Evolutionary conservation across 2,888 invertebrate species (phyloP).

Genomic region (Drosophila koepferae): DNA sequence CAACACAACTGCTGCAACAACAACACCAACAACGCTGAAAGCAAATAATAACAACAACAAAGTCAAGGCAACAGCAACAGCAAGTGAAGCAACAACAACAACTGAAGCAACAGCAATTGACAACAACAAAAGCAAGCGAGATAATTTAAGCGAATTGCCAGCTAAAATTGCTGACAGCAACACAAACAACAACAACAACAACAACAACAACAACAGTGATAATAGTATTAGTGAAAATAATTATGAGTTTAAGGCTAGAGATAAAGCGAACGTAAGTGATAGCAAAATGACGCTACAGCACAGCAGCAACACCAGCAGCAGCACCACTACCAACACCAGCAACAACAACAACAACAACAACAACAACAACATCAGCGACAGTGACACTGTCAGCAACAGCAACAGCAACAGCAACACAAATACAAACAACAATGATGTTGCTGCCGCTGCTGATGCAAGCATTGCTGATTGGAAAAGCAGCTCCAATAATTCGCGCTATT

Average conservation of each 20-base stretch:
- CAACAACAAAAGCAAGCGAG: conserved; percentile 49
- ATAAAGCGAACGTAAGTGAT: conserved; percentile 78
- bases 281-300: conserved; percentile 81
- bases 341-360: conserved; percentile 1
- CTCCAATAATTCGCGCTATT: conserved; percentile 90
- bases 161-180: conserved; percentile 41
- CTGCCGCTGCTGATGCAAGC: conserved; percentile 31
- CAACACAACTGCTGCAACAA: conserved; percentile 47
- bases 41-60: conserved; percentile 47
- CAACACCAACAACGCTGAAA: conserved; percentile 57
- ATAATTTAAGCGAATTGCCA: conserved; percentile 54
- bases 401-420: conserved; percentile 8
- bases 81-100: conserved; percentile 47
- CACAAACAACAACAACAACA: conserved; percentile 65
- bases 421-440: conserved; percentile 7
- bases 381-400: conserved; percentile 8
- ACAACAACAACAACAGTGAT: conserved; percentile 79
- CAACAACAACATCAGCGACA: conserved; percentile 13
- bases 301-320: conserved; percentile 26
- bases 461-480: conserved; percentile 82
- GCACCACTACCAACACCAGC: conserved; percentile 2
- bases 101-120: conserved; percentile 38
- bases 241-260: conserved; percentile 77
- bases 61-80: conserved; percentile 43
- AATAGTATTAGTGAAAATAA: conserved; percentile 80